Percentiles rank a stretch among this genome's conserved stretches.
These are phyloP conservation scores for Tautogolabrus adspersus DNA, from an alignment of 2,113 vertebrate genomes.

Conservation along the genomic window DNA sequence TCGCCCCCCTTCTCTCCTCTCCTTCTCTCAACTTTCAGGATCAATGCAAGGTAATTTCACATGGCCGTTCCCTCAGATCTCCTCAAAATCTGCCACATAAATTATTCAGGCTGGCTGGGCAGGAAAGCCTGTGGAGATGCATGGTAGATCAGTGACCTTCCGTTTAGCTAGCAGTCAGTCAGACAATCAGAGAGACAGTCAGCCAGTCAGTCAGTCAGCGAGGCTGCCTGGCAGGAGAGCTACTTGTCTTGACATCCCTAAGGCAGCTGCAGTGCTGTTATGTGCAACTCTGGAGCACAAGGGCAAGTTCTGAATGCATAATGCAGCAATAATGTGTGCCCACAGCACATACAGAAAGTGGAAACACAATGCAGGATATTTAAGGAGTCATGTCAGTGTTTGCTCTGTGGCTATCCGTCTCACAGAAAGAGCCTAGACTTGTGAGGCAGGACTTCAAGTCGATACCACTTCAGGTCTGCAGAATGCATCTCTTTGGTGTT, in stretches of 20 bases:
- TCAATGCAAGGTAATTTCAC: conserved; percentile 78
- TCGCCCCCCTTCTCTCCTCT: conserved; percentile 5
- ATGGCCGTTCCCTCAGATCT: conserved; percentile 70
- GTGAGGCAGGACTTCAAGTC: conserved; percentile 3
- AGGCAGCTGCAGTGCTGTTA: conserved; percentile 32
- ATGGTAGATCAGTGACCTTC: conserved; percentile 69
- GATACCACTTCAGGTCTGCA: not conserved
- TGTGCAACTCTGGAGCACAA: conserved; percentile 10
- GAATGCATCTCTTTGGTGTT: conserved; percentile 34
- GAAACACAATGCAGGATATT: conserved; percentile 25
- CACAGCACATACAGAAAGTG: not conserved
- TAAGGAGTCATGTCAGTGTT: conserved; percentile 40
- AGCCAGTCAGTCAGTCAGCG: conserved; percentile 32
- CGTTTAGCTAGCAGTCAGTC: conserved; percentile 61
- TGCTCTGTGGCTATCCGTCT: not conserved
- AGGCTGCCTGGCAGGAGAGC: conserved; percentile 19
- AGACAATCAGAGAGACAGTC: conserved; percentile 40
- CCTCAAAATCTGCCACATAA: conserved; percentile 73
- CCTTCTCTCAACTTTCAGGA: conserved; percentile 67
- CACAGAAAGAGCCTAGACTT: conserved; percentile 1
- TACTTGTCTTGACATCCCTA: conserved; percentile 30
- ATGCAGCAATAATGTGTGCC: conserved; percentile 15
- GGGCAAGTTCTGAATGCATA: conserved; percentile 22
- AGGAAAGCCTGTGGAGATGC: conserved; percentile 61
- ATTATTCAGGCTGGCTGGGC: conserved; percentile 73